Conservation (phyloP, 2,113 vertebrate species). For the Labeo catla region DNA sequence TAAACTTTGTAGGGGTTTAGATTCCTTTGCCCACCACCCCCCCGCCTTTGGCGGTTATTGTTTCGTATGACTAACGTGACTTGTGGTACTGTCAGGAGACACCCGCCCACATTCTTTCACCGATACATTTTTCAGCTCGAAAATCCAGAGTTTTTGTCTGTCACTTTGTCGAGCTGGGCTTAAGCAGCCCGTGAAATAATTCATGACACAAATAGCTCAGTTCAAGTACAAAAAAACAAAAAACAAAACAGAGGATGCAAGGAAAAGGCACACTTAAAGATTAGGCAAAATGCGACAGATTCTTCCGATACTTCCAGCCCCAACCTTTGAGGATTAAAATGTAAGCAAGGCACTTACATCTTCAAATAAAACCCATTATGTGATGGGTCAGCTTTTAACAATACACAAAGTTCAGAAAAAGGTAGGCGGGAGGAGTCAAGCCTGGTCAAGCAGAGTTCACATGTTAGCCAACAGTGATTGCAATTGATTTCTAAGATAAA, state of each 20-base stretch:
- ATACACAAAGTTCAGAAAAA: not conserved
- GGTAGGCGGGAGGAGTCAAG: not conserved
- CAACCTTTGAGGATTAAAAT: not conserved
- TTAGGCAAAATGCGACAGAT: not conserved
- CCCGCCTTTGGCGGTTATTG: not conserved
- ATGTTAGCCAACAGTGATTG: not conserved
- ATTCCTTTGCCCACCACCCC: not conserved
- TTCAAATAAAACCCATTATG: not conserved
- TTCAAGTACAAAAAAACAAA: not conserved
- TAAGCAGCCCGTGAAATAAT: conserved; percentile 26
- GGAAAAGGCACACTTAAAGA: not conserved
- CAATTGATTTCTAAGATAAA: not conserved
- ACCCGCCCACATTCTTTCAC: conserved; percentile 5
- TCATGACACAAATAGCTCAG: conserved; percentile 38
- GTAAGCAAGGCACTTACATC: not conserved
- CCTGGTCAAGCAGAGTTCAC: conserved; percentile 23
- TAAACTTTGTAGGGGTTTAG: not conserved
- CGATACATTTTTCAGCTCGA: not conserved
- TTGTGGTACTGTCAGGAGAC: conserved; percentile 14
- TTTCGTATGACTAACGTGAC: not conserved
- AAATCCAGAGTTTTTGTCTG: conserved; percentile 13
- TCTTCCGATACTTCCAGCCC: not conserved
- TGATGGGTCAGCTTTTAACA: not conserved
- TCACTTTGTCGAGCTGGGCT: conserved; percentile 13
- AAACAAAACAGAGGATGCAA: not conserved